Evolutionary conservation across 2,797 vertebrate genomes (phyloP).

Genomic region (Eulemur coronatus): DNA sequence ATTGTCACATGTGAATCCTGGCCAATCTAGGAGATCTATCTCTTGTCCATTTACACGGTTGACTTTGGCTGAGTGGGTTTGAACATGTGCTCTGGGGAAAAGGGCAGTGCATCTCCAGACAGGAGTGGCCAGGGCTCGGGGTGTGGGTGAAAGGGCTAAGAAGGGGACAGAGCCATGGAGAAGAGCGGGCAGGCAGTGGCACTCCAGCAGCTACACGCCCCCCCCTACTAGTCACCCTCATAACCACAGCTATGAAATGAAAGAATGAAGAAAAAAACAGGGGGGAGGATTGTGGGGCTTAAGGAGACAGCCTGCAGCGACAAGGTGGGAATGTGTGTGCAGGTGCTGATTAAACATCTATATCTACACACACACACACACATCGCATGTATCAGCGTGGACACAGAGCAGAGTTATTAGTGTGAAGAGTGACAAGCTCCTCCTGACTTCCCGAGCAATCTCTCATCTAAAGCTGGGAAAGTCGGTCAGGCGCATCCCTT

Average conservation of each 20-base stretch:
- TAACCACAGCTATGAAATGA: not conserved
- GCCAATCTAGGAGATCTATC: conserved; percentile 32
- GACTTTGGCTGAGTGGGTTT: conserved; percentile 59
- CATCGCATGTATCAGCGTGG: not conserved
- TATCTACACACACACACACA: not conserved
- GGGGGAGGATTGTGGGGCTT: not conserved
- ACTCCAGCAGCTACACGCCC: not conserved
- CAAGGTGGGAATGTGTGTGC: not conserved
- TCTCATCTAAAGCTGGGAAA: not conserved
- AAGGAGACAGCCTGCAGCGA: not conserved
- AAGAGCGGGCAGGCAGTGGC: not conserved
- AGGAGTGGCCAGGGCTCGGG: not conserved
- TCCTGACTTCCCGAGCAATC: not conserved
- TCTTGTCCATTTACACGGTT: conserved; percentile 23
- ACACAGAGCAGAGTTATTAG: not conserved
- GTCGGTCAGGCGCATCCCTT: not conserved
- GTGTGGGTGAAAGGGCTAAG: not conserved
- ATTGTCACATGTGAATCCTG: conserved; percentile 40
- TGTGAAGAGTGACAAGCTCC: not conserved
- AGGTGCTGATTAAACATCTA: not conserved
- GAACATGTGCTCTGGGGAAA: conserved; percentile 40
- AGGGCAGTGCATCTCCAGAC: not conserved
- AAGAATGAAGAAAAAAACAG: not conserved
- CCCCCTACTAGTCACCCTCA: not conserved
- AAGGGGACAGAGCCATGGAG: not conserved